phyloP scores from a whole-genome alignment of 1,140 invertebrate species.

The Macrocentrus cingulum region DNA sequence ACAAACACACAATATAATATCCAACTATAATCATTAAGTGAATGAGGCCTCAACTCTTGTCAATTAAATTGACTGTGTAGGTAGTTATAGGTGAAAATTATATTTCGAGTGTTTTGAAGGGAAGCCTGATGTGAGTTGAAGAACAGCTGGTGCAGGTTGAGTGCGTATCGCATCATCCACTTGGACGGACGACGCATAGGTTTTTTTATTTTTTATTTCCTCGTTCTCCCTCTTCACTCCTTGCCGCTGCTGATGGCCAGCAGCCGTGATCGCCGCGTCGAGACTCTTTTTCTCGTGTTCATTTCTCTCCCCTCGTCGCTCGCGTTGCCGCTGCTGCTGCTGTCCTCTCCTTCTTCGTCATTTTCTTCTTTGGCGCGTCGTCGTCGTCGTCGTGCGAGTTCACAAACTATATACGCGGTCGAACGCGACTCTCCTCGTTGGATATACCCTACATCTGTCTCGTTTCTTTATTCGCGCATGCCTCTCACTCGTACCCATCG shows the following conservation, averaged over 20 bases:
- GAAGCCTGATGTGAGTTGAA: background rate
- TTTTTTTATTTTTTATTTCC: slow-evolving; percentile 7
- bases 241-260: slow-evolving; percentile 1
- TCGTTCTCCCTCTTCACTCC: background rate
- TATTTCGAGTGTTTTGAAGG: background rate
- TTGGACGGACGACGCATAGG: background rate
- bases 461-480: slow-evolving; percentile 20
- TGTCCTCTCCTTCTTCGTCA: too few relatives aligned
- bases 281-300: too few relatives aligned
- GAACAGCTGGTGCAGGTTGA: slow-evolving; percentile 15
- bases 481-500: background rate
- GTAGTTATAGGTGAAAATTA: too few relatives aligned
- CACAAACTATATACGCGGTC: slow-evolving; percentile 20
- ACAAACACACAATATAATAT: too few relatives aligned
- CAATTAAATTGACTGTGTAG: too few relatives aligned
- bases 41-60: too few relatives aligned
- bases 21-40: too few relatives aligned
- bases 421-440: slow-evolving; percentile 17
- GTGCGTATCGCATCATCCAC: background rate
- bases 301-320: too few relatives aligned
- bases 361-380: too few relatives aligned
- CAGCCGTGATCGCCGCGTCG: background rate
- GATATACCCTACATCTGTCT: slow-evolving; percentile 8
- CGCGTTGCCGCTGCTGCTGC: too few relatives aligned
- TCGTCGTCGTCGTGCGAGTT: background rate